Evolutionary conservation across 2,797 vertebrate species (phyloP), one percentile per base, ranked within the genome.

Genomic region (Novumbra hubbsi): DNA sequence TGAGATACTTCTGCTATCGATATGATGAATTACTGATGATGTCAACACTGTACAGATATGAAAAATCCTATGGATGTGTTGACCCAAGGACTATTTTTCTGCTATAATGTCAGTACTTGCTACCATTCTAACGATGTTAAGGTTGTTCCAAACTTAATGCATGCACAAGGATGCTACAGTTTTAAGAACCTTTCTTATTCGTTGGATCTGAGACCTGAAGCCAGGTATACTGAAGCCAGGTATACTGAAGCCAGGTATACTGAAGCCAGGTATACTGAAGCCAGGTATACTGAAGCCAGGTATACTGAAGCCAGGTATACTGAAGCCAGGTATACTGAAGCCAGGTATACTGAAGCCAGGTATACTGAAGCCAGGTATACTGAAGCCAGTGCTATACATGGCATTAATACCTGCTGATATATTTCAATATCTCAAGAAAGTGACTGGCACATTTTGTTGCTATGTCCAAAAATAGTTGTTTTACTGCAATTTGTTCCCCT

Each of bases 1-100:
- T 16, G 67, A 49, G 71, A 66, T 79, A 77, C 45, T 75, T 71
- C 77, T 21, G 74, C 76, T 65, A 76, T 78, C 66, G 57, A 45
- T 74, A 80, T 64, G 68, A 41, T 71, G 57, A 34, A 75, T 77
- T 82, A 78, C 78, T 85, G 78, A 84, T 27, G 24, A 45, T 72
- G 48, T 76, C 27, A 38, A 76, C 65, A 50, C 38, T 57, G 41
- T 68, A 7, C 63, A 52, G 3, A 75, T 71, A 64, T 71, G 38
- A 60, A 64, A 34, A 12, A 5, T 45, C 68, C 45, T 32, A 41
- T 21, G 41, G 68, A 60, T 62, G 57, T 11, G 64, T 68, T 66
- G 50, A 27, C 48, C 32, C 50, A 48, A 45, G 34, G 57, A 27
- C 8, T 68, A 30, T 71, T 27, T 72, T 71, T 64, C 62, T 78